phyloP scores from a whole-genome alignment of 2,113 vertebrate species.

The Osmerus eperlanus region DNA sequence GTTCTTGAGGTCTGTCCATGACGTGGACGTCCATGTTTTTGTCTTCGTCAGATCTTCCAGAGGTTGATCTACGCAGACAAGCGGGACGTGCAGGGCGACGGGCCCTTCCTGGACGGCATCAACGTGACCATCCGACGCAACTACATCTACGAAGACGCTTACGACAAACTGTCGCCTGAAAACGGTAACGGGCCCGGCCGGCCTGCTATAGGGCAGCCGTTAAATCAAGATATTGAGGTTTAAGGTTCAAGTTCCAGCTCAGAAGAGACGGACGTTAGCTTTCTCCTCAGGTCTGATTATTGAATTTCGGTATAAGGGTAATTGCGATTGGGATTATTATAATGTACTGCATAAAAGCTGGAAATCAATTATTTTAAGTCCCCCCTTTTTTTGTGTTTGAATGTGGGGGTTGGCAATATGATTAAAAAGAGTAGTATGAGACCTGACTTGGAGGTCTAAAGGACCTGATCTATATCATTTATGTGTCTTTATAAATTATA shows the following conservation, averaged over 20 bases:
- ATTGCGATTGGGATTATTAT: slow-evolving; percentile 66
- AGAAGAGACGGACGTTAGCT: slow-evolving; percentile 44
- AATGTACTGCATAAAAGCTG: slow-evolving; percentile 68
- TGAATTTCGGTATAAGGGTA: slow-evolving; percentile 57
- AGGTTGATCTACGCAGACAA: slow-evolving; percentile 96
- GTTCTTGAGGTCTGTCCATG: slow-evolving; percentile 11
- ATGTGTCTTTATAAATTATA: slow-evolving; percentile 64
- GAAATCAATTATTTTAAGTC: slow-evolving; percentile 73
- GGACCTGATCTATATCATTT: slow-evolving; percentile 69
- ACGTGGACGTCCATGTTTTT: slow-evolving; percentile 12
- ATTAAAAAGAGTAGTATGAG: slow-evolving; percentile 68
- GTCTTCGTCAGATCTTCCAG: slow-evolving; percentile 87
- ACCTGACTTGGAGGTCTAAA: slow-evolving; percentile 43
- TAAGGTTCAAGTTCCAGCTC: slow-evolving; percentile 35
- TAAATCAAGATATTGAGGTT: slow-evolving; percentile 41
- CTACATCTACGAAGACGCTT: slow-evolving; percentile 99
- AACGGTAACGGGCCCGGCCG: slow-evolving; percentile 75
- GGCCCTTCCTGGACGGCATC: slow-evolving; percentile 93
- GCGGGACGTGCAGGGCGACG: slow-evolving; percentile 93
- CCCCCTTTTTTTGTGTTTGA: slow-evolving; percentile 66
- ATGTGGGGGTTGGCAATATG: slow-evolving; percentile 68
- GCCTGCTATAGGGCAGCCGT: slow-evolving; percentile 23
- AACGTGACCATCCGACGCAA: slow-evolving; percentile 95
- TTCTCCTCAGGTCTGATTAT: slow-evolving; percentile 28
- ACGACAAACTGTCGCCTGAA: slow-evolving; percentile 97